A percentile compares a stretch with the other conserved stretches of the same genome.
Conservation (phyloP, 2,797 vertebrate species). For the Leptodactylus fallax region DNA sequence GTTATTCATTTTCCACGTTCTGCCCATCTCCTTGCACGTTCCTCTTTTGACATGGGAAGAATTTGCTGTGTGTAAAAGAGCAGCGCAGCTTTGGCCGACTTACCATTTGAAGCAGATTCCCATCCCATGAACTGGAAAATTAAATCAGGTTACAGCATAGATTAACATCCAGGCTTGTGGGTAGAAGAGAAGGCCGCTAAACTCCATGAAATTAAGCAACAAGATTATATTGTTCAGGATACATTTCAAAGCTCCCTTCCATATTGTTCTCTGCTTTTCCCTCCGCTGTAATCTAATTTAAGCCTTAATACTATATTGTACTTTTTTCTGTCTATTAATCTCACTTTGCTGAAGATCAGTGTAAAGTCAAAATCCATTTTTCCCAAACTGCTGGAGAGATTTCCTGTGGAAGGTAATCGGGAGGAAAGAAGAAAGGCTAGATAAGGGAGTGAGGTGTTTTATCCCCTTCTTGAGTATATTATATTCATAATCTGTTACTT, state of each 20-base stretch:
- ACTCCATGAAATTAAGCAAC: constrained; percentile 89
- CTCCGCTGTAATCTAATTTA: constrained; percentile 38
- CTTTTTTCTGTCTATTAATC: constrained; percentile 3
- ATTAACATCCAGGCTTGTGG: constrained; percentile 78
- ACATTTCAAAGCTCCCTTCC: constrained; percentile 76
- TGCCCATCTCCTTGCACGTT: not conserved
- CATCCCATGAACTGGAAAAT: constrained; percentile 86
- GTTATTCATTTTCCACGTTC: not conserved
- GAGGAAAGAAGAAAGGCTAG: not conserved
- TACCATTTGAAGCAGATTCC: constrained; percentile 78
- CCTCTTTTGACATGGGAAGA: constrained; percentile 35
- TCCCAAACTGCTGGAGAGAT: not conserved
- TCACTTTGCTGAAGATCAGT: constrained; percentile 43
- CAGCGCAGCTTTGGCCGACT: constrained; percentile 68
- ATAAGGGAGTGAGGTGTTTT: too few species aligned
- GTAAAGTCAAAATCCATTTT: constrained; percentile 53
- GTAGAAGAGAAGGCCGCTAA: constrained; percentile 78
- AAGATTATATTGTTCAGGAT: constrained; percentile 81
- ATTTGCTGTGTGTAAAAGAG: constrained; percentile 70
- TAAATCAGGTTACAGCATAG: constrained; percentile 79
- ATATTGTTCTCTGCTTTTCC: constrained; percentile 65
- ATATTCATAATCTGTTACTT: not conserved
- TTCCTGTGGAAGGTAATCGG: not conserved
- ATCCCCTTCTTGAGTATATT: not conserved
- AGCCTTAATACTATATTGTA: constrained; percentile 34